Conservation (phyloP, 2,888 invertebrate species). For the Platerodrilus igneus region DNA sequence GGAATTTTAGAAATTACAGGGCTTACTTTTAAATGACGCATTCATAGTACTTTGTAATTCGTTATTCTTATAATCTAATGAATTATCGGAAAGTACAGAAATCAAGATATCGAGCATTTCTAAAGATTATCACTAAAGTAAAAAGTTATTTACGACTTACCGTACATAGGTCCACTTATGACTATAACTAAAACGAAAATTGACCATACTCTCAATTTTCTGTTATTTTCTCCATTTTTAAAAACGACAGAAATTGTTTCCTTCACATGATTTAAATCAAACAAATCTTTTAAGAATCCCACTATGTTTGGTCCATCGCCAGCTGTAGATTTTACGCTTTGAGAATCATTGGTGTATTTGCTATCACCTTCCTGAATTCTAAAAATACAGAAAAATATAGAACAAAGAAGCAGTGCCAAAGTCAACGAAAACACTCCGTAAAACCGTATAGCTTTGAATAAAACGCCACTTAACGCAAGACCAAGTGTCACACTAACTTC, state of each 20-base stretch:
- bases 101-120: too few relatives aligned
- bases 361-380: background rate
- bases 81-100: too few relatives aligned
- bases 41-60: too few relatives aligned
- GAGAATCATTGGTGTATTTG: too few relatives aligned
- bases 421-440: conserved; percentile 35
- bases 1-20: too few relatives aligned
- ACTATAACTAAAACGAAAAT: conserved; percentile 73
- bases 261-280: conserved; percentile 66
- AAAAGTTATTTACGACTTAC: too few relatives aligned
- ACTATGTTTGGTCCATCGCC: too few relatives aligned
- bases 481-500: conserved; percentile 52
- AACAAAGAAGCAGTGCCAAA: conserved; percentile 26
- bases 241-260: conserved; percentile 74
- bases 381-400: conserved; percentile 26
- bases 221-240: conserved; percentile 65
- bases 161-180: conserved; percentile 74
- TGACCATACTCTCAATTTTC: conserved; percentile 65
- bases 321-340: too few relatives aligned
- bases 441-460: conserved; percentile 43
- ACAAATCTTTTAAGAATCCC: conserved; percentile 52
- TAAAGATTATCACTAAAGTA: too few relatives aligned
- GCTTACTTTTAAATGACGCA: too few relatives aligned
- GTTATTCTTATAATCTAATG: too few relatives aligned
- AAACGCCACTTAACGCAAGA: conserved; percentile 49